Evolutionary conservation across 2,888 invertebrate genomes (phyloP).

Genomic region (Eudemis profundana): DNA sequence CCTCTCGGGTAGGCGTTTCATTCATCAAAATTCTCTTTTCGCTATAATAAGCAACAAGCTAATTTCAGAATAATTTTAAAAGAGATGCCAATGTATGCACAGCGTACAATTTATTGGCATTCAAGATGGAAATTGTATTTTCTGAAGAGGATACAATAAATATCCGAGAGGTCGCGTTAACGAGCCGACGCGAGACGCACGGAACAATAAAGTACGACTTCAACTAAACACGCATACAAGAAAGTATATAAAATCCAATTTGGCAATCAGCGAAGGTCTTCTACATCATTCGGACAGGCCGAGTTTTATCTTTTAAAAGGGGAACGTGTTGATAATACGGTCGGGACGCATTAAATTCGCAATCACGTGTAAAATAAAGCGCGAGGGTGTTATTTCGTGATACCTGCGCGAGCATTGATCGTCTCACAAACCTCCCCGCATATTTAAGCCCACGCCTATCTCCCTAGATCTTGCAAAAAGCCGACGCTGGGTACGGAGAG

Average conservation of each 20-base stretch:
- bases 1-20: conserved; percentile 36
- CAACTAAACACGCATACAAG: conserved; percentile 70
- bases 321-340: conserved; percentile 40
- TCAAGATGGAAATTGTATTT: conserved; percentile 82
- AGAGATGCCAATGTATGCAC: conserved; percentile 63
- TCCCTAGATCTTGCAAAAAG: conserved; percentile 74
- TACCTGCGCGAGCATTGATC: conserved; percentile 67
- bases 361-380: conserved; percentile 44
- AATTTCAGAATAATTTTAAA: conserved; percentile 52
- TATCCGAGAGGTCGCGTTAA: conserved; percentile 83
- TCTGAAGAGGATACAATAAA: conserved; percentile 83
- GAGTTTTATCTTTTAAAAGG: conserved; percentile 38
- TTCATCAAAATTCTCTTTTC: conserved; percentile 36
- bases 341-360: conserved; percentile 40
- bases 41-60: conserved; percentile 45
- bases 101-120: conserved; percentile 72
- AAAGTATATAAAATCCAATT: conserved; percentile 64
- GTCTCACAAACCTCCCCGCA: conserved; percentile 64
- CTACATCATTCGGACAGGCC: conserved; percentile 49
- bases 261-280: conserved; percentile 57
- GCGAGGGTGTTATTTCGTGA: conserved; percentile 47
- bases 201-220: conserved; percentile 80
- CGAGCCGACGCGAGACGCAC: conserved; percentile 75
- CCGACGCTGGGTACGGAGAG: conserved; percentile 64
- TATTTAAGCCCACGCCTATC: conserved; percentile 73